A percentile compares a stretch with the other conserved stretches of the same genome.
Evolutionary conservation across 2,797 vertebrate genomes (phyloP).

Genomic region (Hoplostethus mediterraneus): DNA sequence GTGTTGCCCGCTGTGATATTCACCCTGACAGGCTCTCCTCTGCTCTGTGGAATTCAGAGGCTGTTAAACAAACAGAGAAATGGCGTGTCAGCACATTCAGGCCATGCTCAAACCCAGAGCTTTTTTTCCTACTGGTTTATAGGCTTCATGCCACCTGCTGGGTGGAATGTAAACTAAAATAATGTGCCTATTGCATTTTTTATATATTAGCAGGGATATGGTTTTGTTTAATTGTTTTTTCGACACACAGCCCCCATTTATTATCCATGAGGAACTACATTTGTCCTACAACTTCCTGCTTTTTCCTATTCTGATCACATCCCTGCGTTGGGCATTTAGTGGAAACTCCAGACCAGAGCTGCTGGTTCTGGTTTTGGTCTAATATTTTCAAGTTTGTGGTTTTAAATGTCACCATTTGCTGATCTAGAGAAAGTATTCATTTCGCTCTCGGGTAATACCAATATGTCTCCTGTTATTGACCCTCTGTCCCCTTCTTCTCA

Average conservation of each 20-base stretch:
- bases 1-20: constrained; percentile 51
- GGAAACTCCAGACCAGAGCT: background rate
- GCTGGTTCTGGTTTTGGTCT: background rate
- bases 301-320: background rate
- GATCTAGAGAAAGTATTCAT: background rate
- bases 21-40: constrained; percentile 63
- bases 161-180: constrained; percentile 51
- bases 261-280: background rate
- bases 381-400: background rate
- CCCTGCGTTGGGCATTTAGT: background rate
- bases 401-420: background rate
- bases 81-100: constrained; percentile 82
- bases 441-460: too few relatives aligned
- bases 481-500: constrained; percentile 55
- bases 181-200: constrained; percentile 19
- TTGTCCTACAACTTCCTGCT: background rate
- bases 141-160: constrained; percentile 75
- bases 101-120: constrained; percentile 62
- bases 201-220: constrained; percentile 13
- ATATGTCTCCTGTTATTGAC: background rate
- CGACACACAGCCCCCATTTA: background rate
- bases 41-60: constrained; percentile 81
- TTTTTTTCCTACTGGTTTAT: constrained; percentile 27
- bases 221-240: constrained; percentile 18
- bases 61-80: constrained; percentile 83